Percentiles rank a stretch among this genome's conserved stretches.
These are phyloP conservation scores for Pinna nobilis DNA, from an alignment of 1,140 invertebrate genomes.

Conservation along the genomic window DNA sequence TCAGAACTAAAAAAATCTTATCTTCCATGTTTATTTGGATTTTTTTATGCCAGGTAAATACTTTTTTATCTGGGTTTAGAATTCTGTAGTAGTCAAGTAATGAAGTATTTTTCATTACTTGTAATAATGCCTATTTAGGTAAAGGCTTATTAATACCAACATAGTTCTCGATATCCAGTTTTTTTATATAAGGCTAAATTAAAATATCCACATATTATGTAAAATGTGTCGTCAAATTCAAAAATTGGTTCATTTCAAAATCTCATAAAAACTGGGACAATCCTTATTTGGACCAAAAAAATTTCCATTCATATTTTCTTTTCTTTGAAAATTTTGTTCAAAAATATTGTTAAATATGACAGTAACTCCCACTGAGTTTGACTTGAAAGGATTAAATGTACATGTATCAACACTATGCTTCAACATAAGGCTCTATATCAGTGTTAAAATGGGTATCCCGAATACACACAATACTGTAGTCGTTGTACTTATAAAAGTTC, in stretches of 20 bases:
- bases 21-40: not conserved
- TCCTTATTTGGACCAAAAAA: conserved; percentile 37
- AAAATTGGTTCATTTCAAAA: not conserved
- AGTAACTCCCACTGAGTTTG: no score
- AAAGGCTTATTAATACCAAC: conserved; percentile 24
- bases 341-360: no score
- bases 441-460: no score
- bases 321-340: no score
- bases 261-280: not conserved
- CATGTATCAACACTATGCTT: no score
- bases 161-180: conserved; percentile 24
- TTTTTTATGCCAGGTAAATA: conserved; percentile 2
- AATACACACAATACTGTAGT: no score
- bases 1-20: conserved; percentile 13
- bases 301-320: conserved; percentile 25
- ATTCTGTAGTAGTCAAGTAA: conserved; percentile 25
- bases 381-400: no score
- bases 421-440: no score
- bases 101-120: conserved; percentile 14
- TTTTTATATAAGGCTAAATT: conserved; percentile 6
- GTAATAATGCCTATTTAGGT: not conserved
- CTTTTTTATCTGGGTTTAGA: not conserved
- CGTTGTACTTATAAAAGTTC: no score
- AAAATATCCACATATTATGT: conserved; percentile 18
- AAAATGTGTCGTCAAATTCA: conserved; percentile 13